Evolutionary conservation across 1,140 invertebrate species (phyloP).

Genomic region (Portunus trituberculatus): DNA sequence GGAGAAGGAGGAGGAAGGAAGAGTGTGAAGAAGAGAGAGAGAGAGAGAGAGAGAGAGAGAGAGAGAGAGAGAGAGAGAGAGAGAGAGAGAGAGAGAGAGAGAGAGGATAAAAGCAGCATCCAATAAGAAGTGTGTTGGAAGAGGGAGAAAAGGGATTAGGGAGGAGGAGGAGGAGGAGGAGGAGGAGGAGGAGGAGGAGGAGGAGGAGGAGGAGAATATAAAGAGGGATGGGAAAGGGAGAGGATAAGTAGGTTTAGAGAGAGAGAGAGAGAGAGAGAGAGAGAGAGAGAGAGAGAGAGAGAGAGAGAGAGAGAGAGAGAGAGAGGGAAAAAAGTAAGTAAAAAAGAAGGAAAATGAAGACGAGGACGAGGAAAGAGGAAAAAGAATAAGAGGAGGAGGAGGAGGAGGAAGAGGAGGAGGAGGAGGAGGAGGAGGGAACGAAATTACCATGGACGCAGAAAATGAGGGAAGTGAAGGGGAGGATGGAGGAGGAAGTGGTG

Average conservation of each 20-base stretch:
- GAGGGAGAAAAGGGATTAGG: neutral
- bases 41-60: neutral
- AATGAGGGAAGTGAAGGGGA: neutral
- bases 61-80: neutral
- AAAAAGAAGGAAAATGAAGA: too few relatives aligned
- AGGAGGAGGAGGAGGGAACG: neutral
- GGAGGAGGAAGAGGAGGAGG: neutral
- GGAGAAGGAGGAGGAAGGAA: neutral
- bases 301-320: neutral
- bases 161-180: neutral
- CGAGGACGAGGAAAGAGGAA: too few relatives aligned
- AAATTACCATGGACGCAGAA: conserved; percentile 13
- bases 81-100: conserved; percentile 21
- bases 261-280: neutral
- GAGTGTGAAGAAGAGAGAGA: neutral
- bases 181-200: neutral
- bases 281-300: neutral
- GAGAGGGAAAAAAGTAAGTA: neutral
- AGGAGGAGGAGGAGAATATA: neutral
- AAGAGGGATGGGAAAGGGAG: neutral
- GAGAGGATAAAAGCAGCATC: neutral
- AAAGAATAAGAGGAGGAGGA: too few relatives aligned
- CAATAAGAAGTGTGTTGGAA: neutral
- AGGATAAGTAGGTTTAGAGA: neutral
- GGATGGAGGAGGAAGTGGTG: neutral